phyloP scores from a whole-genome alignment of 2,113 vertebrate genomes.

The Lucifuga dentata region DNA sequence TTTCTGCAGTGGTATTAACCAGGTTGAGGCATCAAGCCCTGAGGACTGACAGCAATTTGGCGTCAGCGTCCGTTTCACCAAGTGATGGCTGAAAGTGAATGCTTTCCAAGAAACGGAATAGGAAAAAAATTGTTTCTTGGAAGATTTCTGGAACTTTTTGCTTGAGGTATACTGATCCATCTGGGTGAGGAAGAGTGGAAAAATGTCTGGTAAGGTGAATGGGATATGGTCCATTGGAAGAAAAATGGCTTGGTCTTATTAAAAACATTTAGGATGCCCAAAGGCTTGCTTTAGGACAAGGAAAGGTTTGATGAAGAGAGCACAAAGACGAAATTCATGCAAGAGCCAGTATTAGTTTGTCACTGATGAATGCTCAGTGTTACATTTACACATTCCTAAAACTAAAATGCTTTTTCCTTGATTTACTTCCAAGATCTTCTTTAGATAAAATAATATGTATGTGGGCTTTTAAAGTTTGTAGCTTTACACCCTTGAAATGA shows the following conservation, averaged over 20 bases:
- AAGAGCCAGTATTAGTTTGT: slow-evolving; percentile 30
- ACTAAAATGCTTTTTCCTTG: slow-evolving; percentile 1
- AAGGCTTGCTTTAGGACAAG: slow-evolving; percentile 40
- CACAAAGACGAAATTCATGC: slow-evolving; percentile 49
- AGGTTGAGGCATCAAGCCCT: slow-evolving; percentile 71
- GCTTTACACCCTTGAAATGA: too few species aligned
- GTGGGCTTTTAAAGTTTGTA: too few species aligned
- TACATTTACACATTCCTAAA: slow-evolving; percentile 13
- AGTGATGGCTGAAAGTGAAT: slow-evolving; percentile 60
- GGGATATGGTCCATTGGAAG: slow-evolving; percentile 73
- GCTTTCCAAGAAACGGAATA: slow-evolving; percentile 69
- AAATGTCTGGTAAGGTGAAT: slow-evolving; percentile 72
- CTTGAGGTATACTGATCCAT: slow-evolving; percentile 63
- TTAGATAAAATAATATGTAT: neutral
- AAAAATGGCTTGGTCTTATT: slow-evolving; percentile 67
- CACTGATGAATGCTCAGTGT: slow-evolving; percentile 20
- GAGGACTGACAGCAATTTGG: slow-evolving; percentile 76
- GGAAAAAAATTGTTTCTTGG: slow-evolving; percentile 69
- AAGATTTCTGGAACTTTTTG: slow-evolving; percentile 60
- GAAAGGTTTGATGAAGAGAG: slow-evolving; percentile 42
- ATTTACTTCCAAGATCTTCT: slow-evolving; percentile 11
- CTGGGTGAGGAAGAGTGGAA: slow-evolving; percentile 70
- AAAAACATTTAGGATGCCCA: slow-evolving; percentile 58
- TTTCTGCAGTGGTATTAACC: slow-evolving; percentile 74
- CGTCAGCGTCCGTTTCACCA: slow-evolving; percentile 45